These are phyloP conservation scores for Eublepharis macularius DNA, from an alignment of 2,113 vertebrate species.

Conservation along the genomic window DNA sequence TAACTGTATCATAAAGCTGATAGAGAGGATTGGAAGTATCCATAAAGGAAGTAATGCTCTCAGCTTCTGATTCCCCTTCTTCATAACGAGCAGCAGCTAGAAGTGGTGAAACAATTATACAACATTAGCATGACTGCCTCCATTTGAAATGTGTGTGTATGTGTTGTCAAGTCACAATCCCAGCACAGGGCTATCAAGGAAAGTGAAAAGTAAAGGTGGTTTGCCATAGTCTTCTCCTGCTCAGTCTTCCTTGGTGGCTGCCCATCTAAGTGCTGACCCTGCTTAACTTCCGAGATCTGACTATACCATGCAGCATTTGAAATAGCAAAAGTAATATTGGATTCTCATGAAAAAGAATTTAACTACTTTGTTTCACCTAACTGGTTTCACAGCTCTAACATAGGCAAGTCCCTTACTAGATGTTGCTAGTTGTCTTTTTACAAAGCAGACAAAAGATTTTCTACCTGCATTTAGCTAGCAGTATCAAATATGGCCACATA, in stretches of 20 bases:
- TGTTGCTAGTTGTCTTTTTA: neutral
- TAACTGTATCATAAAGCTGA: constrained; percentile 94
- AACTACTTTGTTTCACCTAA: neutral
- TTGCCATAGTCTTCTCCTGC: no score
- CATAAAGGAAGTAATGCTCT: constrained; percentile 94
- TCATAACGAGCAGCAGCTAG: constrained; percentile 87
- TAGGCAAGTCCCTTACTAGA: neutral
- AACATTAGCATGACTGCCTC: neutral
- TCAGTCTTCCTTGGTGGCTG: no score
- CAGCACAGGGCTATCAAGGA: no score
- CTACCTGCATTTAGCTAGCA: neutral
- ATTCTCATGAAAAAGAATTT: rapidly evolving
- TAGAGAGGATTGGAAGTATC: constrained; percentile 94
- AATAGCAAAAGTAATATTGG: neutral
- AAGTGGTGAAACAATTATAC: constrained; percentile 30
- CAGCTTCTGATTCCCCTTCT: constrained; percentile 94
- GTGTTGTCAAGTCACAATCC: no score
- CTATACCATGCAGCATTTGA: no score
- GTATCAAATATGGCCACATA: neutral
- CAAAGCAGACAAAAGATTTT: neutral
- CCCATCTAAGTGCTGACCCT: no score
- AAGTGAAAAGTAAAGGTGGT: no score
- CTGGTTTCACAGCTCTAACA: neutral
- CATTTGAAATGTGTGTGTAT: no score
- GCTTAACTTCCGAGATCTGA: no score